Evolutionary conservation across 1,140 invertebrate genomes (phyloP).

Genomic region (Neocloeon triangulifer): DNA sequence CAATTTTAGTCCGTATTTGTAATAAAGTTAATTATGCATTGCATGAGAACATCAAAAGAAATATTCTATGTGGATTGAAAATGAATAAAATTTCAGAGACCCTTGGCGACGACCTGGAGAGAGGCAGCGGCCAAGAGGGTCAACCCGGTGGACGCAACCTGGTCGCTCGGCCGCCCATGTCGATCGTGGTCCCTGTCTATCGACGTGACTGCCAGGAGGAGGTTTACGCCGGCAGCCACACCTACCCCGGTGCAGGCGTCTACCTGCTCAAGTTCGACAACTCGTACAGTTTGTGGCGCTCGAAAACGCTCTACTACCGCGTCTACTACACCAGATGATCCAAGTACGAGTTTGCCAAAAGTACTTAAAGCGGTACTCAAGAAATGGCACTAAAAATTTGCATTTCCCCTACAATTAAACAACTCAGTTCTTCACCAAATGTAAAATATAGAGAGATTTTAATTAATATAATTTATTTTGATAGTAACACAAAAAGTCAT

Average conservation of each 20-base stretch:
- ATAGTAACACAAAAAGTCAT: too few species aligned
- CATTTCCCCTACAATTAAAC: too few species aligned
- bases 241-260: slow-evolving; percentile 89
- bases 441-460: too few species aligned
- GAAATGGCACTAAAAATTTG: too few species aligned
- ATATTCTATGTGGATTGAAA: too few species aligned
- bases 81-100: slow-evolving; percentile 5
- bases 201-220: slow-evolving; percentile 89
- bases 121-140: slow-evolving; percentile 1
- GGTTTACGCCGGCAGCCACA: slow-evolving; percentile 91
- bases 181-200: slow-evolving; percentile 77
- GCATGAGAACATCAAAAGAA: not conserved
- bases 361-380: too few species aligned
- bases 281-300: slow-evolving; percentile 95
- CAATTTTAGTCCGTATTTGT: too few species aligned
- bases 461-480: too few species aligned
- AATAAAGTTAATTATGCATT: slow-evolving; percentile 1
- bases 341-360: too few species aligned
- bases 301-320: slow-evolving; percentile 96
- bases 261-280: slow-evolving; percentile 99
- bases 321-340: slow-evolving; percentile 85
- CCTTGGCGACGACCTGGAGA: slow-evolving; percentile 3
- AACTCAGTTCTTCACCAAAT: too few species aligned
- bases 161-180: slow-evolving; percentile 29
- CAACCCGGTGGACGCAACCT: not conserved